Conservation (phyloP, 2,797 vertebrate genomes). For the Potorous gilbertii region DNA sequence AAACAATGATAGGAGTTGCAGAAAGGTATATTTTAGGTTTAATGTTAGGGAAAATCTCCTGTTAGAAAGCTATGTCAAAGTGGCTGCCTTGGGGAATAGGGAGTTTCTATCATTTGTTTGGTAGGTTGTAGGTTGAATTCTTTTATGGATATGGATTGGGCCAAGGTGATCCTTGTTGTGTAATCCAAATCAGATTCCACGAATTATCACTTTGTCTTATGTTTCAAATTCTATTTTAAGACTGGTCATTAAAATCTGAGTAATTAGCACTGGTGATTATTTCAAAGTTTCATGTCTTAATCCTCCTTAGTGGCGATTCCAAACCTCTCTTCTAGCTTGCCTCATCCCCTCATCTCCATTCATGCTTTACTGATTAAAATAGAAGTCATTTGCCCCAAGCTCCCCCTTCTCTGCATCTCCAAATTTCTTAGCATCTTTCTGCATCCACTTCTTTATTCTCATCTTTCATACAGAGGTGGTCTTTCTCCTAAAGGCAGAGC, state of each 20-base stretch:
- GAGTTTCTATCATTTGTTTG: too few relatives aligned
- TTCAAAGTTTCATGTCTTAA: neutral
- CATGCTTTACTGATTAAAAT: neutral
- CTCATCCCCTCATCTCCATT: neutral
- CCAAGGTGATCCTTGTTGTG: neutral
- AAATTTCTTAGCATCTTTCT: too few relatives aligned
- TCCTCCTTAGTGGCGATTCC: neutral
- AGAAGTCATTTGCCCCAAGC: neutral
- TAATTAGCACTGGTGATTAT: neutral
- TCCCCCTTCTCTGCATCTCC: too few relatives aligned
- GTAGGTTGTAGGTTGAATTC: neutral
- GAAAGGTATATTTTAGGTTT: neutral
- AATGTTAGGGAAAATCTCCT: neutral
- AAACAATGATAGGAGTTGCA: neutral
- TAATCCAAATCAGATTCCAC: neutral
- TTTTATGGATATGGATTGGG: neutral
- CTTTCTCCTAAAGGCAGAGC: neutral
- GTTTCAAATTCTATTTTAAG: too few relatives aligned
- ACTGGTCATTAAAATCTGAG: neutral
- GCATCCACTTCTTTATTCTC: too few relatives aligned
- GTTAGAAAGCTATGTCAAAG: neutral
- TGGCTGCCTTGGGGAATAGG: neutral
- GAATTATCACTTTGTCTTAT: neutral
- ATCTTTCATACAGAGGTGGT: neutral
- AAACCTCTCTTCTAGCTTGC: neutral